These are phyloP conservation scores for Mandrillus leucophaeus DNA, from an alignment of 2,113 vertebrate genomes.

Conservation along the genomic window DNA sequence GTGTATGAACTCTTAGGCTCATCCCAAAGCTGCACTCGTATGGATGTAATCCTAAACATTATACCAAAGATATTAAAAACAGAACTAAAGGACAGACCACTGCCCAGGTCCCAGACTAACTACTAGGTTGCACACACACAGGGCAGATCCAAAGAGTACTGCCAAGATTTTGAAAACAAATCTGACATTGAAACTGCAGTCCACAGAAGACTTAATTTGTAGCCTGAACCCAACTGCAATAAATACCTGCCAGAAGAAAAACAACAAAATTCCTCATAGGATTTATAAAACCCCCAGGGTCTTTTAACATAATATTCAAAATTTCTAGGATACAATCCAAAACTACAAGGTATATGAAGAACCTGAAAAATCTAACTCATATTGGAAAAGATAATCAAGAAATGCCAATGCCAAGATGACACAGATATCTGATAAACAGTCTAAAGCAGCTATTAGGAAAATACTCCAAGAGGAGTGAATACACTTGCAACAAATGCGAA, in stretches of 20 bases:
- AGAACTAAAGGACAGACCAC: neutral
- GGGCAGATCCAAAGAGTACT: neutral
- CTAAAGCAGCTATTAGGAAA: constrained; percentile 2
- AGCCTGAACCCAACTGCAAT: neutral
- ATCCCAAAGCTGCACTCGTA: neutral
- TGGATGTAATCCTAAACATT: neutral
- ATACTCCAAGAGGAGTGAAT: neutral
- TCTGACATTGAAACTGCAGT: neutral
- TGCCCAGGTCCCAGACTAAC: neutral
- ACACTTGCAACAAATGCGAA: neutral
- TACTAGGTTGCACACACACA: neutral
- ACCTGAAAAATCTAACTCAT: constrained; percentile 35
- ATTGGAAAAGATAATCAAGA: neutral
- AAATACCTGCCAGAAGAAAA: neutral
- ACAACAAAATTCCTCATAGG: neutral
- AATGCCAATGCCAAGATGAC: neutral
- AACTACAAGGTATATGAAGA: neutral
- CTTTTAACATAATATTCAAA: constrained; percentile 25
- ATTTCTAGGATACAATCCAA: neutral
- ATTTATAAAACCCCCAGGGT: neutral
- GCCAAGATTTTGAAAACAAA: neutral
- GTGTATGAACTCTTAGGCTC: neutral
- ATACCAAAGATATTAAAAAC: neutral
- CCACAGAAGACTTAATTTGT: neutral
- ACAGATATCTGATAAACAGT: neutral